Evolutionary conservation across 2,797 vertebrate genomes (phyloP), one percentile per base, ranked within the genome.

Genomic region (Melanotaenia nigrans): DNA sequence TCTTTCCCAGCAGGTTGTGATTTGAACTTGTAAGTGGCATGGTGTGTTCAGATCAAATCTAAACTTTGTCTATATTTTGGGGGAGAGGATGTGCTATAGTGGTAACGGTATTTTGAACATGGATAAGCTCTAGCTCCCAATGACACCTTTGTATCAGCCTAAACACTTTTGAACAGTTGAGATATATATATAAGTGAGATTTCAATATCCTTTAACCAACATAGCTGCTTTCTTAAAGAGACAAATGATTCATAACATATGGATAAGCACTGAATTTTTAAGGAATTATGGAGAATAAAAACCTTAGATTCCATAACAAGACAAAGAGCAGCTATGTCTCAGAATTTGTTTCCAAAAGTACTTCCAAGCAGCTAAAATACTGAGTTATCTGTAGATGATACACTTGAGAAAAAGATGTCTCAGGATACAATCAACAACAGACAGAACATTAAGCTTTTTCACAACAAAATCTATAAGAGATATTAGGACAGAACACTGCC

Each of bases 371-470:
- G 57, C 57, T 65, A 36, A 77, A 59, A 61, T 12, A 16, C 10
- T 70, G 61, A 80, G 28, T 65, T 61, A 71, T 61, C 45, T 64
- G 28, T 1, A 22, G 36, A 47, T 56, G 16, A 72, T 8, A 53
- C 10, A 57, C 28, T 61, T 38, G 12, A 45, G 38, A 16, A 40
- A 40, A 40, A 40, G 38, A 70, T 42, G 18, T 61, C 53, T 67
- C 30, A 13, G 42, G 42, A 55, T 25, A 54, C 16, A n/a, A 13
- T 56, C 40, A 69, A 71, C 40, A 7, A 75, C 53, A 5, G 13
- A 42, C 12, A 4, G 25, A 64, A 22, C 51, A 49, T 62, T 22
- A 32, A 11, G 25, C 16, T 62, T 30, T 47, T 10, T 8, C 7
- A 62, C 3, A 40, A 14, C 28, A 61, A 30, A 18, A 38, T 4